Conservation (phyloP, 2,888 invertebrate genomes). For the Cataglyphis altisquamis region DNA sequence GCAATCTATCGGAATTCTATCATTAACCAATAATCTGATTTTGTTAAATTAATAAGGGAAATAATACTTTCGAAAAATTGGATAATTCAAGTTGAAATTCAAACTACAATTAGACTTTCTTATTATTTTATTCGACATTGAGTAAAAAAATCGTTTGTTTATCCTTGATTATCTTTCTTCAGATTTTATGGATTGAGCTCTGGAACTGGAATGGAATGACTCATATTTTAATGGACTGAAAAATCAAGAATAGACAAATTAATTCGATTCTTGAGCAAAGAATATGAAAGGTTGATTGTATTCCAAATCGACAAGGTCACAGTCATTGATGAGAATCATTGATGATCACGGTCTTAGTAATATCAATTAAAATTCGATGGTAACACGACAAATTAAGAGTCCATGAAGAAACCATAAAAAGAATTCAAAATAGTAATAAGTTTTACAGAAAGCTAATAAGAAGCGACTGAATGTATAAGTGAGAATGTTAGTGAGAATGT, state of each 20-base stretch:
- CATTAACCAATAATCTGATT: constrained; percentile 71
- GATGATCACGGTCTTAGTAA: not conserved
- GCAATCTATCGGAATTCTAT: constrained; percentile 85
- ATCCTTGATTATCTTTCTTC: not conserved
- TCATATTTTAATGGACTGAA: constrained; percentile 9
- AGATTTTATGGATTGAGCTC: not conserved
- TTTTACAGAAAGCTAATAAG: constrained; percentile 7
- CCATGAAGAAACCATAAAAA: not conserved
- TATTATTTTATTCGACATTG: not conserved
- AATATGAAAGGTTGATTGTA: not conserved
- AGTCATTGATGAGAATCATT: not conserved
- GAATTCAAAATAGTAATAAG: constrained; percentile 1
- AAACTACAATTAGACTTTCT: not conserved
- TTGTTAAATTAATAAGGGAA: constrained; percentile 21
- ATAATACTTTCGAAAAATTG: constrained; percentile 5
- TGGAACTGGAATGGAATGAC: no score
- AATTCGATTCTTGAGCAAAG: not conserved
- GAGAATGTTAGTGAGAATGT: not conserved
- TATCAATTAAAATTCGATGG: constrained; percentile 57
- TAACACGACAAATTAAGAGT: not conserved
- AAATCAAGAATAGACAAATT: constrained; percentile 23
- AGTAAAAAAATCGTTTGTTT: constrained; percentile 4
- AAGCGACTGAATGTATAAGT: constrained; percentile 6
- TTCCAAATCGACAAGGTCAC: not conserved
- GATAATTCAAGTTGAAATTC: not conserved